Evolutionary conservation across 2,888 invertebrate genomes (phyloP).

Genomic region (Pyralis farinalis): DNA sequence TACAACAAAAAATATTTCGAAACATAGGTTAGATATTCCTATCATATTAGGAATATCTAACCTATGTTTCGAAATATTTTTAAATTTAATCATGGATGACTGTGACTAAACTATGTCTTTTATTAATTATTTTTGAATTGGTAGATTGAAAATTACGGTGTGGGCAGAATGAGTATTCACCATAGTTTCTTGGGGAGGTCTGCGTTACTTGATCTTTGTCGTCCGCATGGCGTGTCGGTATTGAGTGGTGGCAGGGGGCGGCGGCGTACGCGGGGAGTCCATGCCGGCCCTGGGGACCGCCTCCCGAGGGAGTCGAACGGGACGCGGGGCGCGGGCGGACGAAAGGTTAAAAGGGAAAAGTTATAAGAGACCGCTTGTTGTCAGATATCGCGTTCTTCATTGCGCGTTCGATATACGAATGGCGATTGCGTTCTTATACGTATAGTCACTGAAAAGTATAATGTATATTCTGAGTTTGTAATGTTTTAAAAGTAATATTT

Average conservation of each 20-base stretch:
- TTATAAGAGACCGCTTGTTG: constrained; percentile 80
- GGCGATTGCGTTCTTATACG: constrained; percentile 45
- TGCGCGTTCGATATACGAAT: constrained; percentile 61
- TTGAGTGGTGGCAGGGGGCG: constrained; percentile 74
- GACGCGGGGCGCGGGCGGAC: constrained; percentile 39
- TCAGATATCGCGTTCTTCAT: constrained; percentile 63
- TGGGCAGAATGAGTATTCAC: too few relatives aligned
- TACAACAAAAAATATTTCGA: too few relatives aligned
- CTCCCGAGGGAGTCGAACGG: constrained; percentile 67
- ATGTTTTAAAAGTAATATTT: too few relatives aligned
- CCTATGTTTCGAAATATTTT: too few relatives aligned
- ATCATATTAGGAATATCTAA: too few relatives aligned
- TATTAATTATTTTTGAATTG: too few relatives aligned
- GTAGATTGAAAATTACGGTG: too few relatives aligned
- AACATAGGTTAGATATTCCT: too few relatives aligned
- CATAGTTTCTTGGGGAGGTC: constrained; percentile 21
- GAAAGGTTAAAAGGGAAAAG: constrained; percentile 81
- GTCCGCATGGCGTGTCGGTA: constrained; percentile 76
- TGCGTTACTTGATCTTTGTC: constrained; percentile 60
- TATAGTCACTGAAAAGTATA: not conserved
- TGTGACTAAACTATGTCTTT: too few relatives aligned
- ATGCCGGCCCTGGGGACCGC: constrained; percentile 77
- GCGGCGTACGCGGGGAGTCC: constrained; percentile 60
- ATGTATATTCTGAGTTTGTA: not conserved
- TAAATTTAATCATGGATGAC: too few relatives aligned